A percentile compares a stretch with the other conserved stretches of the same genome.
Conservation (phyloP, 2,888 invertebrate genomes). For the Monochamus alternatus region DNA sequence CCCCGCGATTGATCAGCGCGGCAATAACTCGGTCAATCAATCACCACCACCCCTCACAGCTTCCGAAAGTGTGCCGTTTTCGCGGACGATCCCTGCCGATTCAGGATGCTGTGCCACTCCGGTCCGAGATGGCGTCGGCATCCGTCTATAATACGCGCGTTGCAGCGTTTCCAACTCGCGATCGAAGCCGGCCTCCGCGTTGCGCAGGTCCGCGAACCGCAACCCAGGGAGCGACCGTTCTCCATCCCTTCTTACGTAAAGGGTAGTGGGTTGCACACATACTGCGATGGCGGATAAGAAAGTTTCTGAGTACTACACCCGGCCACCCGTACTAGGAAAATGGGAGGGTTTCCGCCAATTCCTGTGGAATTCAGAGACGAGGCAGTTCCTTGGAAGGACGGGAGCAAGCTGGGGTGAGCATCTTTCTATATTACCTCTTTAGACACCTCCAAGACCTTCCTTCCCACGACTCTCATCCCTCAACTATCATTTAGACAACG, state of each 20-base stretch:
- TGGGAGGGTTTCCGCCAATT: slow-evolving; percentile 90
- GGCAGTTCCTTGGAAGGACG: slow-evolving; percentile 92
- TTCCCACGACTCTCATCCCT: too few species aligned
- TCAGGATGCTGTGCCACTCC: slow-evolving; percentile 3
- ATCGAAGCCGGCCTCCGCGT: slow-evolving; percentile 60
- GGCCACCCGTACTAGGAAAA: slow-evolving; percentile 86
- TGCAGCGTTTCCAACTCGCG: slow-evolving; percentile 48
- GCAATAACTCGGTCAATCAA: neutral
- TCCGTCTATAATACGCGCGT: slow-evolving; percentile 36
- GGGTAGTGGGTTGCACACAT: slow-evolving; percentile 55
- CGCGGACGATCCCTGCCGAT: neutral
- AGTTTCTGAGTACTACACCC: slow-evolving; percentile 85
- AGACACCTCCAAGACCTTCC: too few species aligned
- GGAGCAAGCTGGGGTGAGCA: slow-evolving; percentile 96
- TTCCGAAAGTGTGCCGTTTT: slow-evolving; percentile 7
- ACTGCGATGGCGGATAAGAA: slow-evolving; percentile 81
- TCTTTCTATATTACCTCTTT: neutral
- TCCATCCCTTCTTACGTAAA: slow-evolving; percentile 61
- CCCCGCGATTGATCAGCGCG: neutral
- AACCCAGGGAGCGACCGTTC: slow-evolving; percentile 61
- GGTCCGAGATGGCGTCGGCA: slow-evolving; percentile 33
- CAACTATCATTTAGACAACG: too few species aligned
- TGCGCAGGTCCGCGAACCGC: slow-evolving; percentile 63
- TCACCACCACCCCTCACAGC: neutral
- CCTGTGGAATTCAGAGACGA: slow-evolving; percentile 93